Conservation (phyloP, 2,113 vertebrate genomes). For the Australoheros scitulus region DNA sequence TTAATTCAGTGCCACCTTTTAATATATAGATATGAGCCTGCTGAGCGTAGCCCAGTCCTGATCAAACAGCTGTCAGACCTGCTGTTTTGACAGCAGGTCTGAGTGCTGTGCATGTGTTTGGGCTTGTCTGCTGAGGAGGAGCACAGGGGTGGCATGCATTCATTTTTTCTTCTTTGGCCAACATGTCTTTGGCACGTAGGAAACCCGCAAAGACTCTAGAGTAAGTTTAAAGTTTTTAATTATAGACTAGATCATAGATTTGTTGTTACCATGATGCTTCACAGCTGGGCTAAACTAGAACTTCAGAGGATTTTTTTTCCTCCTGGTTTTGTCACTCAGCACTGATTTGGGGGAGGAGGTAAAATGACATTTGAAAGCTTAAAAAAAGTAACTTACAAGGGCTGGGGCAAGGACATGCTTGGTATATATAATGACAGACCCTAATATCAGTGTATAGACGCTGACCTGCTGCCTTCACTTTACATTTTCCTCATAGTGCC, state of each 20-base stretch:
- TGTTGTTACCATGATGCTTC: background rate
- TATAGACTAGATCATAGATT: background rate
- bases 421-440: background rate
- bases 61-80: conserved; percentile 8
- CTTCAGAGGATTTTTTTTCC: background rate
- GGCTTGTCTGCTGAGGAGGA: conserved; percentile 37
- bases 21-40: background rate
- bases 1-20: background rate
- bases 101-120: conserved; percentile 61
- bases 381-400: too few relatives aligned
- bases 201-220: background rate
- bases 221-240: background rate
- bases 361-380: background rate
- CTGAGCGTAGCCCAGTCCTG: conserved; percentile 35
- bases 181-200: background rate
- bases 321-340: background rate
- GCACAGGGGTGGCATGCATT: background rate
- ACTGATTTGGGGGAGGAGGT: background rate
- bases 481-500: background rate
- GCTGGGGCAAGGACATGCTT: background rate
- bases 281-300: background rate
- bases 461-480: background rate
- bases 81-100: conserved; percentile 16
- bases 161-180: background rate
- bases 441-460: background rate